Evolutionary conservation across 2,888 invertebrate genomes (phyloP).

Genomic region (Agonopterix subpropinquella): DNA sequence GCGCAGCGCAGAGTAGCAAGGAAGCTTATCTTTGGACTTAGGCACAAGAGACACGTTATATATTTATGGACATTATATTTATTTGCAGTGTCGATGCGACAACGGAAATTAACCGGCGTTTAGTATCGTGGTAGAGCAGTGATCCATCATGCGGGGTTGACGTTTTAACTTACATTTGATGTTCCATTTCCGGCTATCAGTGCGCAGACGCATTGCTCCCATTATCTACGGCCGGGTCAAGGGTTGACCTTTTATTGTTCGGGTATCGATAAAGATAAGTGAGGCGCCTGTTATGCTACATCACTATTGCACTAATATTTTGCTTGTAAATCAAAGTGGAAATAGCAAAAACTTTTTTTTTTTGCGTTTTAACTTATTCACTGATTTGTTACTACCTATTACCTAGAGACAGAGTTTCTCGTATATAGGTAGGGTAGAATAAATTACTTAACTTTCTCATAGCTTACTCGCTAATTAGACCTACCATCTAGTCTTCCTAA

Average conservation of each 20-base stretch:
- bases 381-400: no score
- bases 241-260: conserved; percentile 48
- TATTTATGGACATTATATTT: conserved; percentile 1
- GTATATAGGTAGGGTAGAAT: no score
- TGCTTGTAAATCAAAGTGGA: no score
- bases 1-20: no score
- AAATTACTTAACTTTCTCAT: no score
- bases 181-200: conserved; percentile 39
- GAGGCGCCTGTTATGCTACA: conserved; percentile 31
- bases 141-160: conserved; percentile 36
- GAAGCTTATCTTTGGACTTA: no score
- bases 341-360: no score
- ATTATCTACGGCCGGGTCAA: conserved; percentile 39
- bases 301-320: conserved; percentile 17
- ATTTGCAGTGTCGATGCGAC: conserved; percentile 16
- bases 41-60: no score
- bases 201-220: conserved; percentile 38
- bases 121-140: conserved; percentile 22
- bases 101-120: conserved; percentile 30
- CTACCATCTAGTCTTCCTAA: no score
- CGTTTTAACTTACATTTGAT: conserved; percentile 39
- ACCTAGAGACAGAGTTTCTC: no score
- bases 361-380: no score
- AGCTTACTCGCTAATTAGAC: no score
- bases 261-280: conserved; percentile 36